Percentiles rank a stretch among this genome's conserved stretches.
These are phyloP conservation scores for Catocala sponsa DNA, from an alignment of 2,888 invertebrate species.

Conservation along the genomic window DNA sequence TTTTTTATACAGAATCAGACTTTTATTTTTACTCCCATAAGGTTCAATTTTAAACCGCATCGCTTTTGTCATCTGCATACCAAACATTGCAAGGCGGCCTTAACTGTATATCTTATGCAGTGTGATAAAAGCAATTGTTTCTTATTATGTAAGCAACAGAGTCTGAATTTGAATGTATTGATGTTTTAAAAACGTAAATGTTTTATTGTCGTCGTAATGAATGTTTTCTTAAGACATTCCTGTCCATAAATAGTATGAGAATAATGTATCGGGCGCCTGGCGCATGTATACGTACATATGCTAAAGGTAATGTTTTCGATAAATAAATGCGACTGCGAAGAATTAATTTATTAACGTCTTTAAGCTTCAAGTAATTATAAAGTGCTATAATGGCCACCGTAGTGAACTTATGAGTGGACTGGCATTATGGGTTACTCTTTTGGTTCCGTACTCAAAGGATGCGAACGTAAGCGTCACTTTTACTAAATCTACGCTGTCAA, in stretches of 20 bases:
- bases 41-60: slow-evolving; percentile 48
- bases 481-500: too few relatives aligned
- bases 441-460: too few relatives aligned
- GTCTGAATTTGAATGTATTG: slow-evolving; percentile 45
- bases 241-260: slow-evolving; percentile 79
- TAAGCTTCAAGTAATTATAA: slow-evolving; percentile 5
- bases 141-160: slow-evolving; percentile 43
- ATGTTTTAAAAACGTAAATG: slow-evolving; percentile 43
- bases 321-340: slow-evolving; percentile 25
- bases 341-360: slow-evolving; percentile 12
- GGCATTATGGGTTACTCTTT: too few relatives aligned
- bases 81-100: slow-evolving; percentile 13
- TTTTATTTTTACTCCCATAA: slow-evolving; percentile 34
- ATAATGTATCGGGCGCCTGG: slow-evolving; percentile 64
- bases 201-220: slow-evolving; percentile 59
- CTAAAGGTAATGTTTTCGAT: slow-evolving; percentile 33
- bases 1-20: background rate
- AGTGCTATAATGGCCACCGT: background rate
- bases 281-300: slow-evolving; percentile 22
- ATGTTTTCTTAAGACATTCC: slow-evolving; percentile 83
- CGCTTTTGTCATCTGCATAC: slow-evolving; percentile 9
- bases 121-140: slow-evolving; percentile 39
- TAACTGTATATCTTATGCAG: slow-evolving; percentile 28
- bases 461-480: too few relatives aligned
- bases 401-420: background rate